Percentiles rank a stretch among this genome's conserved stretches.
phyloP scores from a whole-genome alignment of 2,113 vertebrate genomes.

The Dicentrarchus labrax region DNA sequence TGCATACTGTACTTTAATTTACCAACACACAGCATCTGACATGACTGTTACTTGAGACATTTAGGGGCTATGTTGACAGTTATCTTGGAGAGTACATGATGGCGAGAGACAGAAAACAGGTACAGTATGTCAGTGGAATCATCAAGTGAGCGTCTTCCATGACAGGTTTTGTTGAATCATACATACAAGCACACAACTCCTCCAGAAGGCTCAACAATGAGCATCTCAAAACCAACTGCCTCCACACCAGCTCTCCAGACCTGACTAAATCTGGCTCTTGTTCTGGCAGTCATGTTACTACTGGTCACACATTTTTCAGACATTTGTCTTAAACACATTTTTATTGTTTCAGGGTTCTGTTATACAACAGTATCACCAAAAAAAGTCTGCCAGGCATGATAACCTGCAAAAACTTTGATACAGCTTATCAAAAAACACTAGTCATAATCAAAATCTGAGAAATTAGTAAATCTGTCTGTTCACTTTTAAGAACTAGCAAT shows the following conservation, averaged over 20 bases:
- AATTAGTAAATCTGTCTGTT: no score
- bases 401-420: neutral
- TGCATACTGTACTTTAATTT: conserved; percentile 60
- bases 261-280: conserved; percentile 29
- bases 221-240: conserved; percentile 29
- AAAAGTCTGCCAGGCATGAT: neutral
- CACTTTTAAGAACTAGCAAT: no score
- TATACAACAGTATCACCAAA: neutral
- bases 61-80: conserved; percentile 46
- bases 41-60: conserved; percentile 34
- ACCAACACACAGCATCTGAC: conserved; percentile 55
- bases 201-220: conserved; percentile 30
- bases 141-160: conserved; percentile 28
- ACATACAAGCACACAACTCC: conserved; percentile 29
- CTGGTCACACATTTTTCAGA: conserved; percentile 28
- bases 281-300: conserved; percentile 26
- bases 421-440: neutral
- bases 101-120: conserved; percentile 51
- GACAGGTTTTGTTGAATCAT: conserved; percentile 49
- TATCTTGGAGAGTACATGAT: conserved; percentile 40
- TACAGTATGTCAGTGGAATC: conserved; percentile 41
- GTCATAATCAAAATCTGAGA: no score
- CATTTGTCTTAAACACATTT: conserved; percentile 5
- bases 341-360: neutral
- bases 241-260: conserved; percentile 25